A percentile compares a stretch with the other conserved stretches of the same genome.
Evolutionary conservation across 1,140 invertebrate species (phyloP).

Genomic region (Leptinotarsa lineolata): DNA sequence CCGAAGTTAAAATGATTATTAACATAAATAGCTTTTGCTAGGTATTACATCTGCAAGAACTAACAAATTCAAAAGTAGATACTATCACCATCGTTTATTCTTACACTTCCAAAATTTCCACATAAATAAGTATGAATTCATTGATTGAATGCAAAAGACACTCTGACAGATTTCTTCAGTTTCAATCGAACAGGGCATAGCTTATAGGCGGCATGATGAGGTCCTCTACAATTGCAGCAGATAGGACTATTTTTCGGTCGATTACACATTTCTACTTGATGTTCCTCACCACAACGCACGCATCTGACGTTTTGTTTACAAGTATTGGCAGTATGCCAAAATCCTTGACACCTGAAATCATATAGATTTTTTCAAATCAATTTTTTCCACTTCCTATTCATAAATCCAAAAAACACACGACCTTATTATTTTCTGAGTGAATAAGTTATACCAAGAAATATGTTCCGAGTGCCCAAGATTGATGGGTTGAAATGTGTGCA

Average conservation of each 20-base stretch:
- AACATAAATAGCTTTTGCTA: too few species aligned
- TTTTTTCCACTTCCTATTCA: too few species aligned
- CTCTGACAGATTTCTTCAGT: constrained; percentile 57
- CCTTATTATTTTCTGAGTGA: background rate
- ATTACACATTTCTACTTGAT: constrained; percentile 59
- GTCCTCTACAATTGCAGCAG: constrained; percentile 61
- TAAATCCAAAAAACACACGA: background rate
- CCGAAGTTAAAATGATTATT: too few species aligned
- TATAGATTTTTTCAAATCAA: too few species aligned
- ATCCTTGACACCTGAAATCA: constrained; percentile 58
- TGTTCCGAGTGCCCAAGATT: background rate
- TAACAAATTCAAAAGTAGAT: too few species aligned
- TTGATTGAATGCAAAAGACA: constrained; percentile 56
- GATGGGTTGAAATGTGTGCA: background rate
- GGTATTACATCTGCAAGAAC: too few species aligned
- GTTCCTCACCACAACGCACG: constrained; percentile 61
- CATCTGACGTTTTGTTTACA: constrained; percentile 60
- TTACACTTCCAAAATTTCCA: too few species aligned
- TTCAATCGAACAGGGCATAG: constrained; percentile 60
- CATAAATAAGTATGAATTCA: background rate
- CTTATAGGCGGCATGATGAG: constrained; percentile 60
- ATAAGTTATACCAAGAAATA: too few species aligned
- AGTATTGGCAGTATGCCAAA: constrained; percentile 62
- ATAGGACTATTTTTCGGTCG: constrained; percentile 59
- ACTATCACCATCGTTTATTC: too few species aligned